phyloP scores from a whole-genome alignment of 2,888 invertebrate genomes.

The Idaea aversata region DNA sequence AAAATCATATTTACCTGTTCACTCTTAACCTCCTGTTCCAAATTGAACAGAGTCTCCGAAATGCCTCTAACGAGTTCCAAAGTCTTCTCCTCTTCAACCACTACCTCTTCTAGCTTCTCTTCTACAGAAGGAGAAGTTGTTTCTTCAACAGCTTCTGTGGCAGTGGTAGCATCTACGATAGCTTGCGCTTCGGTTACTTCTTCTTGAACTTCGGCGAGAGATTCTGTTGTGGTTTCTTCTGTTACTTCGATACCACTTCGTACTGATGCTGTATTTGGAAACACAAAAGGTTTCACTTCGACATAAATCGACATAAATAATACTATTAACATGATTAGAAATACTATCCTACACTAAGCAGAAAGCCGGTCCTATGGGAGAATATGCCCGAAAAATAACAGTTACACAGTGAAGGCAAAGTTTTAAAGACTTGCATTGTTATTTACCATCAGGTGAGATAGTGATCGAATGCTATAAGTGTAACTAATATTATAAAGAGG shows the following conservation, averaged over 20 bases:
- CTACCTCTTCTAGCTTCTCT: slow-evolving; percentile 21
- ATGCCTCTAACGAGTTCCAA: slow-evolving; percentile 50
- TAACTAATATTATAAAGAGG: too few species aligned
- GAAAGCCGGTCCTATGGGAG: too few species aligned
- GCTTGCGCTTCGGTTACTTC: slow-evolving; percentile 16
- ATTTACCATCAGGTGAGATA: too few species aligned
- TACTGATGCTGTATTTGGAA: background rate
- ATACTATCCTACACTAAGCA: too few species aligned
- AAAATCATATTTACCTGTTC: slow-evolving; percentile 44
- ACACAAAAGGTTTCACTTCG: background rate
- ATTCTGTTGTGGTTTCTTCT: slow-evolving; percentile 27
- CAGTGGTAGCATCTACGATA: slow-evolving; percentile 16
- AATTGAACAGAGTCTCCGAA: slow-evolving; percentile 50
- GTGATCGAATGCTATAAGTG: too few species aligned
- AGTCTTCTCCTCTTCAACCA: slow-evolving; percentile 27
- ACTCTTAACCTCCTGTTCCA: slow-evolving; percentile 54
- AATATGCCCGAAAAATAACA: too few species aligned
- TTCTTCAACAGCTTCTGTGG: slow-evolving; percentile 19
- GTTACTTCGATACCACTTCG: background rate
- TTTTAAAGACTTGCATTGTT: background rate
- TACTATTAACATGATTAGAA: too few species aligned
- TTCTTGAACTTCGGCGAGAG: slow-evolving; percentile 19
- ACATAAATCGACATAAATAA: too few species aligned
- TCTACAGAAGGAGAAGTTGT: slow-evolving; percentile 6
- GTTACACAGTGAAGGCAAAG: background rate